Base-by-base conservation (phyloP, 2,113 vertebrate genomes). In the Varanus salvator region DNA sequence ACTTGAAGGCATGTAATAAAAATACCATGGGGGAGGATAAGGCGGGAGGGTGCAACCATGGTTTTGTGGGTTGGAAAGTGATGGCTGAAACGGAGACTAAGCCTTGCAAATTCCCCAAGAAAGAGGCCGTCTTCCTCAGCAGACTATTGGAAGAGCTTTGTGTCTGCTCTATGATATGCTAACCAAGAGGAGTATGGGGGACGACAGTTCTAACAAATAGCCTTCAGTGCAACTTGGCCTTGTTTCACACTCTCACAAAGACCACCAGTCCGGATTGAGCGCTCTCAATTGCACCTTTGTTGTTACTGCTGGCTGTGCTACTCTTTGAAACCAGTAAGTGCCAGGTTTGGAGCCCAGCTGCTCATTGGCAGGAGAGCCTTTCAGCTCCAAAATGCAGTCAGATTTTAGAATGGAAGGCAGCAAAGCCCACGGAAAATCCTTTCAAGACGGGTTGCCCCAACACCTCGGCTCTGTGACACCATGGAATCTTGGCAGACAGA, bases 311-410 rank as follows among this genome's bases (percentile, higher is more conserved):
- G 81, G 71, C 54, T 54, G 69, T 77, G 15, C 0, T 6, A 83
- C 75, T 52, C 44, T 75, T 86, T 83, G 92, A 85, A 84, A 78
- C 85, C 44, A 38, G n/a, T 50, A 86, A 88, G 89, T 8, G 50
- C 66, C 54, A 68, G 76, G 71, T 87, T 91, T 48, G 31, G 82
- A 91, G 78, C 17, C 78, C 88, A 71, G 75, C 84, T 29, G 88
- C 80, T 31, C 0, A 0, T 34, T 54, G 17, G 71, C 71, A 8
- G 57, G 80, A 54, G 52, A 78, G 11, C 31, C 52, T 86, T 85
- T 81, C 27, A 31, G 27, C 14, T 85, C 54, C 52, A 1, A 29
- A 90, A 85, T 54, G 23, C 64, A 60, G 31, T 69, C 19, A 19
- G 57, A 31, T 69, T 75, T 82, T 5, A 15, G 80, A 29, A 17